Conservation (phyloP, 2,888 invertebrate genomes). For the Blomia tropicalis region DNA sequence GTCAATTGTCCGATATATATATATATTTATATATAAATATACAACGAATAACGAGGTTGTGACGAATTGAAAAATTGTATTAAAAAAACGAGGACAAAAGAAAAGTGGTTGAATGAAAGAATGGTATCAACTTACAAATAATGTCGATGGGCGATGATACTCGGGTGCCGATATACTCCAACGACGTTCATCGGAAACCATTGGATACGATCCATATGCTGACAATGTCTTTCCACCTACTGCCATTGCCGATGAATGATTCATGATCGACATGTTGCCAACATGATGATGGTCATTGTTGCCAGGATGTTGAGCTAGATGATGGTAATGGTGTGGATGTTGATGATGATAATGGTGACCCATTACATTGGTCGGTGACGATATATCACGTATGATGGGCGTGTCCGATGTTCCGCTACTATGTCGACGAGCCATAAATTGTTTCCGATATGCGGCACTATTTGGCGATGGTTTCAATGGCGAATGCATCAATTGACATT, state of each 20-base stretch:
- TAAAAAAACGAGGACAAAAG: neutral
- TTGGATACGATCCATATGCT: neutral
- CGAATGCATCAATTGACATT: constrained; percentile 2
- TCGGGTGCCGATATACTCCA: constrained; percentile 23
- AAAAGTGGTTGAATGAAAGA: neutral
- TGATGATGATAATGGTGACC: too few relatives aligned
- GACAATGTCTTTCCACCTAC: neutral
- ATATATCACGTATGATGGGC: neutral
- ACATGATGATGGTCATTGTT: constrained; percentile 5
- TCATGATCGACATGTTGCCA: too few relatives aligned
- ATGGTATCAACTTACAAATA: constrained; percentile 3
- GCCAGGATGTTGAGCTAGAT: neutral
- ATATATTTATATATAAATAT: neutral
- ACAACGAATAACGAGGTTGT: neutral
- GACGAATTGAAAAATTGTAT: neutral
- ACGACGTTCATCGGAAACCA: constrained; percentile 19
- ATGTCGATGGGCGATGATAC: neutral
- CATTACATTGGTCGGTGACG: too few relatives aligned
- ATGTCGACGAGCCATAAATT: constrained; percentile 22
- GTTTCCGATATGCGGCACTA: constrained; percentile 13
- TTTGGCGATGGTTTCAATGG: neutral
- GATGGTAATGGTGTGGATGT: too few relatives aligned
- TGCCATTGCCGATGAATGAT: neutral
- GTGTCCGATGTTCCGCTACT: constrained; percentile 20
- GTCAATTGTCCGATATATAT: neutral